A percentile compares a stretch with the other conserved stretches of the same genome.
Conservation (phyloP, 1,140 invertebrate species). For the Coenobita brevimanus region DNA sequence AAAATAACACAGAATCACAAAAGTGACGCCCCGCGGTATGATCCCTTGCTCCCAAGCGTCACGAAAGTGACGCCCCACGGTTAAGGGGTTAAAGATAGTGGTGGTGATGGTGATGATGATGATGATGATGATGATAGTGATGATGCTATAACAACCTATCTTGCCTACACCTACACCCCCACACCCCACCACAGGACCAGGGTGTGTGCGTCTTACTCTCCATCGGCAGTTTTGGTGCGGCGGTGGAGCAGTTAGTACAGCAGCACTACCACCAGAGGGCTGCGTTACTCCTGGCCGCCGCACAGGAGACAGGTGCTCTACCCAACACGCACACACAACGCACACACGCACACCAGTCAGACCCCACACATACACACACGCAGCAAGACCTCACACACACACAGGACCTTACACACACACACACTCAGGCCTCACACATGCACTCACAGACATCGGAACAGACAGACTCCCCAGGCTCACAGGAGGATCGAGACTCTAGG, state of each 20-base stretch:
- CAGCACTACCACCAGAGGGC: conserved; percentile 67
- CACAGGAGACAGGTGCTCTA: conserved; percentile 30
- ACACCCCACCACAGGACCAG: conserved; percentile 39
- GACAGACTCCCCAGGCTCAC: too few species aligned
- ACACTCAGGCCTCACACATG: too few species aligned
- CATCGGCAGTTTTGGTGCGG: conserved; percentile 41
- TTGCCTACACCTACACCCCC: not conserved
- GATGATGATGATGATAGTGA: too few species aligned
- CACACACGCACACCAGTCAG: not conserved
- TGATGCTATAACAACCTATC: not conserved
- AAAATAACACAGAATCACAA: too few species aligned
- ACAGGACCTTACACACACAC: too few species aligned
- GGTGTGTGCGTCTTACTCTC: conserved; percentile 55
- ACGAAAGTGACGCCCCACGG: too few species aligned
- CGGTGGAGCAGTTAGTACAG: conserved; percentile 58
- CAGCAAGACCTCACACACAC: not conserved
- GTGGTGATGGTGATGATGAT: too few species aligned
- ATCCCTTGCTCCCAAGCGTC: too few species aligned
- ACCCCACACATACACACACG: not conserved
- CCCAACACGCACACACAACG: conserved; percentile 25
- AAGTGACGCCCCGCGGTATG: too few species aligned
- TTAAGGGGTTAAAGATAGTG: too few species aligned
- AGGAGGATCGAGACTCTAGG: too few species aligned
- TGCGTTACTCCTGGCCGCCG: conserved; percentile 56
- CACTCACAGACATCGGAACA: too few species aligned